phyloP scores from a whole-genome alignment of 2,113 vertebrate genomes.

The Pao palembangensis region DNA sequence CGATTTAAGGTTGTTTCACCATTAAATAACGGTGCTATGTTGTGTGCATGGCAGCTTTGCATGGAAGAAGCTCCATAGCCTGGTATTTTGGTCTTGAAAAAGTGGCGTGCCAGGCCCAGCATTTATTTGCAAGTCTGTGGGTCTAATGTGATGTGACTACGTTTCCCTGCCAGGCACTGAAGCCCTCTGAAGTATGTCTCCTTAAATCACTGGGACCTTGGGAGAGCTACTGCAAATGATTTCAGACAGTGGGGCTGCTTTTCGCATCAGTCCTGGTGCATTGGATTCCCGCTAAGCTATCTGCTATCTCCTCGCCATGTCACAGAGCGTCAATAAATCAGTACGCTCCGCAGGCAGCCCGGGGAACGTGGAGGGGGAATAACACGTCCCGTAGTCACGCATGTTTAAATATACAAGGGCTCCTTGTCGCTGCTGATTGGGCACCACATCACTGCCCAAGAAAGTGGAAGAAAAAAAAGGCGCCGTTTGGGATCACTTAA shows the following conservation, averaged over 20 bases:
- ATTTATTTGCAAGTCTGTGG: conserved; percentile 63
- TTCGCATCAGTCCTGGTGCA: conserved; percentile 69
- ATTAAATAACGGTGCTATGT: conserved; percentile 46
- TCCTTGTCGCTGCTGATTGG: conserved; percentile 54
- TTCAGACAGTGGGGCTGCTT: conserved; percentile 68
- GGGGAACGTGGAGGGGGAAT: conserved; percentile 44
- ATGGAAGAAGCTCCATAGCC: conserved; percentile 36
- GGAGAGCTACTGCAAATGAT: conserved; percentile 61
- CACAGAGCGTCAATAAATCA: conserved; percentile 71
- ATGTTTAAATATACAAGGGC: conserved; percentile 62
- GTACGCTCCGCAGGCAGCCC: conserved; percentile 48
- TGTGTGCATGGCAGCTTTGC: conserved; percentile 22
- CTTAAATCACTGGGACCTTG: conserved; percentile 65
- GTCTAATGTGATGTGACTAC: conserved; percentile 63
- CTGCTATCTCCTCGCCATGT: conserved; percentile 60
- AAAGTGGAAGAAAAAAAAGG: conserved; percentile 38
- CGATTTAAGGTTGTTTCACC: conserved; percentile 36
- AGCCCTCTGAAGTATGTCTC: conserved; percentile 64
- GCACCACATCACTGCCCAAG: conserved; percentile 46
- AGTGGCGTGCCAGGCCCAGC: conserved; percentile 48
- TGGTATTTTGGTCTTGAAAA: conserved; percentile 44
- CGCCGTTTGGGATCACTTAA: conserved; percentile 54
- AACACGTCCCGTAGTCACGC: conserved; percentile 63
- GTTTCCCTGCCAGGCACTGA: conserved; percentile 48
- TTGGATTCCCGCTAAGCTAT: conserved; percentile 60